Percentiles rank a stretch among this genome's conserved stretches.
Evolutionary conservation across 2,113 vertebrate species (phyloP).

Genomic region (Tenrec ecaudatus): DNA sequence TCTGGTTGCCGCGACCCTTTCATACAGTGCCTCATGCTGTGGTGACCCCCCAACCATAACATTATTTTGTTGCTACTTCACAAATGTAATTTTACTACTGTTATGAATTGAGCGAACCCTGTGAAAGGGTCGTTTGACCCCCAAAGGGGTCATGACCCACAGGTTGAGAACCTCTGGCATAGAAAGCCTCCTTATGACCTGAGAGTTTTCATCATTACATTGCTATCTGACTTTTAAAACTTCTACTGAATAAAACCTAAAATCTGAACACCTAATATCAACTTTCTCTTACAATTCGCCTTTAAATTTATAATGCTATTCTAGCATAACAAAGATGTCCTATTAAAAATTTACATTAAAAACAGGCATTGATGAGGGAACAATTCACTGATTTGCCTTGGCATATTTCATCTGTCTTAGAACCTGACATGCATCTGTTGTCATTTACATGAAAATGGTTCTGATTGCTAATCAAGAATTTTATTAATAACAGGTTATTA

Average conservation of each 20-base stretch:
- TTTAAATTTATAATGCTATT: conserved; percentile 3
- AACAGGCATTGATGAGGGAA: conserved; percentile 29
- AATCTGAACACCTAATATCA: not conserved
- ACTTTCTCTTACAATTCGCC: conserved; percentile 34
- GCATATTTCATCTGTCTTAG: conserved; percentile 48
- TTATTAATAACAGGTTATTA: conserved; percentile 74
- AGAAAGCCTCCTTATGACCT: too few species aligned
- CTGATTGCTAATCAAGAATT: conserved; percentile 71
- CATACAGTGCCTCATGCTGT: too few species aligned
- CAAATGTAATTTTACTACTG: too few species aligned
- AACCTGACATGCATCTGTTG: conserved; percentile 48
- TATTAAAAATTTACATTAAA: not conserved
- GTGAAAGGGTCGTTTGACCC: too few species aligned
- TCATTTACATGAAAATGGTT: conserved; percentile 72
- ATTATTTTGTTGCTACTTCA: too few species aligned
- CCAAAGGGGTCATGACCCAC: too few species aligned
- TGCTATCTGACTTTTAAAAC: not conserved
- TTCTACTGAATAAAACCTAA: not conserved
- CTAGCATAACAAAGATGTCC: not conserved
- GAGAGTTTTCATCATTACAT: not conserved
- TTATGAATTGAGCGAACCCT: too few species aligned
- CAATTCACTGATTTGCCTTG: conserved; percentile 58
- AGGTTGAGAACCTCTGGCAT: too few species aligned
- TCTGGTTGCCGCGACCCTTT: too few species aligned
- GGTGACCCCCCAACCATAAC: too few species aligned